These are phyloP conservation scores for Perognathus longimembris DNA, from an alignment of 2,113 vertebrate genomes.

Conservation along the genomic window DNA sequence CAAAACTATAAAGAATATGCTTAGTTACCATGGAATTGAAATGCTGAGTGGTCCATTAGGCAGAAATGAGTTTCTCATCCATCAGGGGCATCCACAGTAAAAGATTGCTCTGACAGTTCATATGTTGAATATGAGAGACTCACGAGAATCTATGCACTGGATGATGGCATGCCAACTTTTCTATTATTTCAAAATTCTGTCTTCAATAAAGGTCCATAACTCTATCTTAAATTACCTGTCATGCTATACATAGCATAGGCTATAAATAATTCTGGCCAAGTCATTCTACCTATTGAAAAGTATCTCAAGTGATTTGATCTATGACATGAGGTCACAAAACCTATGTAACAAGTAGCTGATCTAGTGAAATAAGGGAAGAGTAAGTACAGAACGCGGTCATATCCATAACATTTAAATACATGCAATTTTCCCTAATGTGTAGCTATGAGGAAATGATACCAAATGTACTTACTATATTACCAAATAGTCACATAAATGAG, in stretches of 20 bases:
- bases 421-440: neutral
- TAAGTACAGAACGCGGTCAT: neutral
- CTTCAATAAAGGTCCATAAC: conserved; percentile 11
- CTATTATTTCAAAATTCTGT: conserved; percentile 12
- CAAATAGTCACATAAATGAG: neutral
- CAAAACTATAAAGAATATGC: conserved; percentile 54
- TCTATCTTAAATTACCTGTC: conserved; percentile 24
- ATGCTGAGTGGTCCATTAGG: conserved; percentile 40
- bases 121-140: conserved; percentile 23
- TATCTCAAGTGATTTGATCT: conserved; percentile 21
- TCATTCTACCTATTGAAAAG: neutral
- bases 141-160: conserved; percentile 14
- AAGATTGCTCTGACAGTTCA: conserved; percentile 35
- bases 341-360: neutral
- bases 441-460: neutral
- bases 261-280: conserved; percentile 49
- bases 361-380: neutral
- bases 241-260: neutral
- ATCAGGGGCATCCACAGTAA: conserved; percentile 28
- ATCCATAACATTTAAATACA: neutral
- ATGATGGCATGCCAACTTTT: neutral
- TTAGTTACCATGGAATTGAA: conserved; percentile 62
- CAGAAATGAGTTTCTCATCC: conserved; percentile 53
- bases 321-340: neutral
- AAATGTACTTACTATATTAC: neutral